Base-by-base conservation (phyloP, 2,888 invertebrate genomes). In the Rhodophaea formosa region DNA sequence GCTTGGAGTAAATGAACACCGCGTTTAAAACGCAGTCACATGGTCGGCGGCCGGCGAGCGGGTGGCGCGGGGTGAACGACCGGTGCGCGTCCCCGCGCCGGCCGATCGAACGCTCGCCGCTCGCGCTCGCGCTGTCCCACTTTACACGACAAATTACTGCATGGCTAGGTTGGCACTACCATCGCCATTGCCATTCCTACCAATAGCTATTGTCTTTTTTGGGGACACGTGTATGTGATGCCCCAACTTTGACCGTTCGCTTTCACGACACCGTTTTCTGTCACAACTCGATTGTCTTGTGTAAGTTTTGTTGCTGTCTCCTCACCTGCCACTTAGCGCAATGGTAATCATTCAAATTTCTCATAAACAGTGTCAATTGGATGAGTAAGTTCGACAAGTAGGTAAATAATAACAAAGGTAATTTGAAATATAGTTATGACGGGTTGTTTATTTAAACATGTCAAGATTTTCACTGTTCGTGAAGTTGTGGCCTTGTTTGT, bases 61-160 rank as follows among this genome's bases (percentile, higher is more conserved):
- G 42, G 56, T 14, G 65, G 65, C 67, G 73, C 79, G 80, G 80
- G 86, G 86, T 88, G 79, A 86, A 87, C 80, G 83, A 83, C 86
- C 88, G 73, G 65, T 78, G 84, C 86, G 87, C 88, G 87, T 87
- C 87, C 82, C 82, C 79, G 76, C 80, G 79, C 82, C 78, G 75
- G 54, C 54, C 81, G 79, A 77, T 84, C 84, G 83, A 84, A 82
- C 84, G 80, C 82, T 70, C 74, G 69, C 70, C 66, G 63, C 61
- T 66, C 66, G 69, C 67, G 65, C 67, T 65, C 64, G 62, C 70
- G 66, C 66, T 65, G 75, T 69, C 70, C 72, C 70, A 67, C 51
- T 70, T 72, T 73, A 71, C 70, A 71, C 74, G 71, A 73, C 75
- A 72, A 74, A 76, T 78, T 75, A 74, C 70, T 70, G 68, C 68